phyloP scores from a whole-genome alignment of 2,113 vertebrate species.

The Bolborhynchus lineola region DNA sequence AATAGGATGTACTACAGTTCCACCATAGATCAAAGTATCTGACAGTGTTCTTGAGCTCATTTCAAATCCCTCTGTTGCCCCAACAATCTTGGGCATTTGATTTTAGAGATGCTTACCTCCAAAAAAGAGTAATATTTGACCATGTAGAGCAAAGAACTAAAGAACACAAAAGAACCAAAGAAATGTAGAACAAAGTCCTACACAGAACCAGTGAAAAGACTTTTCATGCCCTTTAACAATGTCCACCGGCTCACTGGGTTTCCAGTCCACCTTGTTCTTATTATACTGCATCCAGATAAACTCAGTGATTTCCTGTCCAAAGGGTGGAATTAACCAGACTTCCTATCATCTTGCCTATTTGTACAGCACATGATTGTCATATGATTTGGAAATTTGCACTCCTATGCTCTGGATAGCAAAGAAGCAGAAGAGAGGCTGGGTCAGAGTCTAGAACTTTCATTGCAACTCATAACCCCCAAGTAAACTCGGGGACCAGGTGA shows the following conservation, averaged over 20 bases:
- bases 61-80: not conserved
- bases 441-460: not conserved
- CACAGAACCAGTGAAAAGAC: not conserved
- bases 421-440: not conserved
- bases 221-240: not conserved
- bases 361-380: not conserved
- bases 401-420: not conserved
- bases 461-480: not conserved
- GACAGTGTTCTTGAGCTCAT: not conserved
- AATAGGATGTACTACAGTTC: not conserved
- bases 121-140: not conserved
- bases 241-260: not conserved
- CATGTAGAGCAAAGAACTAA: not conserved
- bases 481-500: not conserved
- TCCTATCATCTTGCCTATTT: not conserved
- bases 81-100: not conserved
- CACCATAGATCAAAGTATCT: not conserved
- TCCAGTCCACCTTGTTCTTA: not conserved
- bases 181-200: not conserved
- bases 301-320: not conserved
- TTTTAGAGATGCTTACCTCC: not conserved
- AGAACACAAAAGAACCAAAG: no score
- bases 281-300: not conserved
- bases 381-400: not conserved
- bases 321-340: not conserved